Evolutionary conservation across 2,888 invertebrate genomes (phyloP).

Genomic region (Cephus spinipes): DNA sequence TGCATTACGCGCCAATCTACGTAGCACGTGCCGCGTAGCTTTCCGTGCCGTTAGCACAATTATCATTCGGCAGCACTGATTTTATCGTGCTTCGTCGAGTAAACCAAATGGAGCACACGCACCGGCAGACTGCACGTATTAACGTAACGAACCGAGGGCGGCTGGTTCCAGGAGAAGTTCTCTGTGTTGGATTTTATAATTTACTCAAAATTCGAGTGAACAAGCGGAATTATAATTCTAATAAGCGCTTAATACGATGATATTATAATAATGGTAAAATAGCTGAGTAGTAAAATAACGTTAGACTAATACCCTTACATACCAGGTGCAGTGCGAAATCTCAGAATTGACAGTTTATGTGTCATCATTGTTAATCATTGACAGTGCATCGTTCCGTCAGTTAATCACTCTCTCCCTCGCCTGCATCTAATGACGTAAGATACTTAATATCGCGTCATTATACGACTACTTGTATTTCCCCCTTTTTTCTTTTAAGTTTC

Average conservation of each 20-base stretch:
- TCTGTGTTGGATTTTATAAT: too few species aligned
- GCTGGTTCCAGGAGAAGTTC: too few species aligned
- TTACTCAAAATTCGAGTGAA: neutral
- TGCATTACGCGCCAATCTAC: too few species aligned
- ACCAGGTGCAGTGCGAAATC: slow-evolving; percentile 3
- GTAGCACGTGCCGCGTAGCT: too few species aligned
- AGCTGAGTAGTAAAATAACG: slow-evolving; percentile 31
- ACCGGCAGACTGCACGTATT: neutral
- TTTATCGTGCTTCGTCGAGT: neutral
- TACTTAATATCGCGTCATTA: too few species aligned
- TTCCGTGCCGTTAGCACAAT: too few species aligned
- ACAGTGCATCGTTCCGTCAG: too few species aligned
- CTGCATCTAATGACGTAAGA: too few species aligned
- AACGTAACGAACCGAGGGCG: neutral
- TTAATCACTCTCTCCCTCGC: too few species aligned
- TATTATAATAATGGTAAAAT: slow-evolving; percentile 33
- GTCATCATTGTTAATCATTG: neutral
- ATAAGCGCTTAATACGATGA: slow-evolving; percentile 43
- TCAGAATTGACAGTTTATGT: neutral
- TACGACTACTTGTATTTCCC: too few species aligned
- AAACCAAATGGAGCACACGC: neutral
- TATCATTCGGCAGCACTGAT: neutral
- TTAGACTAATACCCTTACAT: slow-evolving; percentile 13
- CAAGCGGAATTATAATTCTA: slow-evolving; percentile 16
- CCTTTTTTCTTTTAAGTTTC: too few species aligned